phyloP scores from a whole-genome alignment of 2,797 vertebrate genomes.

The Pantherophis alleghaniensis region DNA sequence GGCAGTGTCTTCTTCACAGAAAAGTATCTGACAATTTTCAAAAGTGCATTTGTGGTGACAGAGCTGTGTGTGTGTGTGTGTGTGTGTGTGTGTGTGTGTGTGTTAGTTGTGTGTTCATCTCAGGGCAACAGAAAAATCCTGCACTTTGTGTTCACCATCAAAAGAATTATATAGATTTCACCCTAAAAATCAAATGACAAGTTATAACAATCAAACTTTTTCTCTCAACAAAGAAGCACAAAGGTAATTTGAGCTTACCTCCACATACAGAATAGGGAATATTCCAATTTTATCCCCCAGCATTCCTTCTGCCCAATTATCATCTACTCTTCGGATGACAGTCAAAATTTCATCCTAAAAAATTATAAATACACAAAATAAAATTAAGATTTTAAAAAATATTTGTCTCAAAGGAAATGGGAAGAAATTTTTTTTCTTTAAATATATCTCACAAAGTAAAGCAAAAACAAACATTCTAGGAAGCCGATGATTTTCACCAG shows the following conservation, averaged over 20 bases:
- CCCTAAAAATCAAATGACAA: not conserved
- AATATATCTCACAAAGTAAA: not conserved
- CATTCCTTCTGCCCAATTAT: slow-evolving; percentile 99
- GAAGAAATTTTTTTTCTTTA: not conserved
- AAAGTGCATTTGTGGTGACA: not conserved
- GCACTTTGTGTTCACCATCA: not conserved
- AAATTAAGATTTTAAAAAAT: not conserved
- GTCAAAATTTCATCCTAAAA: slow-evolving; percentile 94
- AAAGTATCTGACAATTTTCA: slow-evolving; percentile 3
- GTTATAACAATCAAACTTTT: not conserved
- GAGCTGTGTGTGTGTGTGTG: not conserved
- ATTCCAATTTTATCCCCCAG: slow-evolving; percentile 98
- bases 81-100: not conserved
- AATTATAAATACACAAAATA: slow-evolving; percentile 17
- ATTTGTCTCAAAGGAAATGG: not conserved
- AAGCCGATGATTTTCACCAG: not conserved
- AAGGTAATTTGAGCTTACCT: slow-evolving; percentile 78
- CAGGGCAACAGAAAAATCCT: not conserved
- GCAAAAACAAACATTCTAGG: not conserved
- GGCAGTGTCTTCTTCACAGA: not conserved
- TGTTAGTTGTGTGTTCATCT: not conserved
- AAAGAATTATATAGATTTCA: not conserved
- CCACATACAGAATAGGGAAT: slow-evolving; percentile 96
- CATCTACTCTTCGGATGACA: slow-evolving; percentile 96
- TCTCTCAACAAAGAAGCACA: not conserved